phyloP scores from a whole-genome alignment of 2,888 invertebrate species.

The Pseudanteris insignis region DNA sequence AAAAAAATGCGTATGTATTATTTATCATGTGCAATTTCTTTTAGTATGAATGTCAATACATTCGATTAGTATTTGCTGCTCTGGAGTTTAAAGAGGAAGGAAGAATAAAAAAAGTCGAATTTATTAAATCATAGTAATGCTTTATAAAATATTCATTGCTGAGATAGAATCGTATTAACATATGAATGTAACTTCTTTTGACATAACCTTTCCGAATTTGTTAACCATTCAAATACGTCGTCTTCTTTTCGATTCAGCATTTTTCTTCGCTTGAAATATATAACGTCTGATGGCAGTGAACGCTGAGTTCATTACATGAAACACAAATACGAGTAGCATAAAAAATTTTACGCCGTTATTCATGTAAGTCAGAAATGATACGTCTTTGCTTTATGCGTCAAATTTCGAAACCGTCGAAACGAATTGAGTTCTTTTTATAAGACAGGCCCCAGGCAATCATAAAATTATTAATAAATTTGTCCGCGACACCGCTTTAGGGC shows the following conservation, averaged over 20 bases:
- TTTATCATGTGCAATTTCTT: too few relatives aligned
- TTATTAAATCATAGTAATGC: conserved; percentile 11
- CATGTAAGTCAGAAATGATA: conserved; percentile 5
- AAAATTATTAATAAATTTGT: conserved; percentile 37
- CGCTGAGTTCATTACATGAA: conserved; percentile 27
- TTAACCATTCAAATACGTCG: conserved; percentile 31
- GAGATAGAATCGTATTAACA: conserved; percentile 28
- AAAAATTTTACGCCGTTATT: conserved; percentile 29
- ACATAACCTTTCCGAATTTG: conserved; percentile 32
- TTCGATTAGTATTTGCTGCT: too few relatives aligned
- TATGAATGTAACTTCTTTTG: conserved; percentile 36
- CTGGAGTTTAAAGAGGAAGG: too few relatives aligned
- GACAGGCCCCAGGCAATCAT: conserved; percentile 2
- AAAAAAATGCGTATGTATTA: too few relatives aligned
- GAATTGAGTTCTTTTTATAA: conserved; percentile 16
- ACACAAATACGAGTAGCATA: conserved; percentile 22
- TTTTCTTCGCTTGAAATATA: conserved; percentile 19
- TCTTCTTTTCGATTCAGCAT: conserved; percentile 6
- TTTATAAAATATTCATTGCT: conserved; percentile 22
- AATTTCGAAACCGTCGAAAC: conserved; percentile 28
- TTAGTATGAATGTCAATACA: too few relatives aligned
- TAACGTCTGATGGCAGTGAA: conserved; percentile 1
- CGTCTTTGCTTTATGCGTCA: conserved; percentile 5
- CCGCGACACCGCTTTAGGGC: conserved; percentile 8
- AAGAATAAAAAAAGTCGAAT: conserved; percentile 36